Base-by-base conservation (phyloP, 2,888 invertebrate genomes). In the Patella ulyssiponensis region DNA sequence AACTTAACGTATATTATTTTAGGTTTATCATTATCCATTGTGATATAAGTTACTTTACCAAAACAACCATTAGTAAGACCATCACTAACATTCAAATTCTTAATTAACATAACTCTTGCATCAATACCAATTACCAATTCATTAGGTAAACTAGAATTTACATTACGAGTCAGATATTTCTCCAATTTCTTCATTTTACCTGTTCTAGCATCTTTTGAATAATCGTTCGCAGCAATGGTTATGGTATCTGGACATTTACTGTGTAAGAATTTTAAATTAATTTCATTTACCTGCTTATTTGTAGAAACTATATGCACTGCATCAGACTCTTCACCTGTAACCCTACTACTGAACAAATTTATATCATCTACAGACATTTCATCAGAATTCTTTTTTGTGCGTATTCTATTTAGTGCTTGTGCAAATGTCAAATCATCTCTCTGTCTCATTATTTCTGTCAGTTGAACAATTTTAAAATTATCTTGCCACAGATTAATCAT, bases 391-490 rank as follows among this genome's bases (percentile, higher is more conserved):
- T 20, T 71, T 73, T 70, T 78, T 3, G 77, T 58, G 27, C 80
- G 64, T 20, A 72, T 72, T 70, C 77, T 73, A 69, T 80, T 80
- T 14, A 80, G 69, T 12, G 79, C 33, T 20, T 79, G 53, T 1
- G 79, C 74, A 73, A 80, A 80, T 20, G 52, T 15, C 7, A 33
- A 51, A 33, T 80, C 80, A 33, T 74, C 74, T 15, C 58, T 73
- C 27, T 80, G 80, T 76, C 80, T 71, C 77, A 80, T 80, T 20
- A 80, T 69, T 54, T 78, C 76, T 27, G 76, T 71, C 11, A 82
- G 44, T 69, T 80, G 74, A 15, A 73, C 76, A 71, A 75, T 17
- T 58, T 74, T 33, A 70, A 82, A 82, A 20, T 71, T 64, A 58
- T 77, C 79, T 69, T 58, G 56, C 79, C 82, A 82, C 11, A 80